A percentile compares a stretch with the other conserved stretches of the same genome.
Evolutionary conservation across 1,140 invertebrate species (phyloP).

Genomic region (Pristionchus pacificus): DNA sequence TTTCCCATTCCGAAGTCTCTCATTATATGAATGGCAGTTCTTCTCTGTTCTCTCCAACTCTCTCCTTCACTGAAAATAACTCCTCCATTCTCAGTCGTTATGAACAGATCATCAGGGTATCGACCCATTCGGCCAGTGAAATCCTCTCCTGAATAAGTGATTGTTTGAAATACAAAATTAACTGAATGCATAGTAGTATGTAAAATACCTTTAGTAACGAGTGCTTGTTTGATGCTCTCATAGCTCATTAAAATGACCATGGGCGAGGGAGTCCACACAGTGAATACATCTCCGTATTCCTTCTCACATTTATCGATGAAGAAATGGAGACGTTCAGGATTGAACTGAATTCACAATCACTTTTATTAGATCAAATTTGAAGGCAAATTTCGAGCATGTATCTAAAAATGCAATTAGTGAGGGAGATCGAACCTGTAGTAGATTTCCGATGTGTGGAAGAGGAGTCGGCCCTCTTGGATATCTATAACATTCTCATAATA

Average conservation of each 20-base stretch:
- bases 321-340: too few species aligned
- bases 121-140: too few species aligned
- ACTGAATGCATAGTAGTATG: too few species aligned
- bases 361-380: too few species aligned
- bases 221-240: not conserved
- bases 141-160: too few species aligned
- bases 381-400: not conserved
- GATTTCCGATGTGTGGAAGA: not conserved
- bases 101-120: not conserved
- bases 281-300: not conserved
- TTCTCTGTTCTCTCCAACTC: not conserved
- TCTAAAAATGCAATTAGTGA: not conserved
- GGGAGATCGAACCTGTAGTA: not conserved
- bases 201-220: not conserved
- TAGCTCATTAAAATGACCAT: not conserved
- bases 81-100: not conserved
- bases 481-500: too few species aligned
- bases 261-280: not conserved
- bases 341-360: too few species aligned
- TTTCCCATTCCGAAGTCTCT: not conserved
- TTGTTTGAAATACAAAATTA: too few species aligned
- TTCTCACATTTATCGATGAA: too few species aligned
- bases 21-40: not conserved
- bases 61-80: not conserved
- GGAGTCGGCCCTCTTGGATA: not conserved